Percentiles rank a stretch among this genome's conserved stretches.
Evolutionary conservation across 2,888 invertebrate species (phyloP).

Genomic region (Clivina fossor): DNA sequence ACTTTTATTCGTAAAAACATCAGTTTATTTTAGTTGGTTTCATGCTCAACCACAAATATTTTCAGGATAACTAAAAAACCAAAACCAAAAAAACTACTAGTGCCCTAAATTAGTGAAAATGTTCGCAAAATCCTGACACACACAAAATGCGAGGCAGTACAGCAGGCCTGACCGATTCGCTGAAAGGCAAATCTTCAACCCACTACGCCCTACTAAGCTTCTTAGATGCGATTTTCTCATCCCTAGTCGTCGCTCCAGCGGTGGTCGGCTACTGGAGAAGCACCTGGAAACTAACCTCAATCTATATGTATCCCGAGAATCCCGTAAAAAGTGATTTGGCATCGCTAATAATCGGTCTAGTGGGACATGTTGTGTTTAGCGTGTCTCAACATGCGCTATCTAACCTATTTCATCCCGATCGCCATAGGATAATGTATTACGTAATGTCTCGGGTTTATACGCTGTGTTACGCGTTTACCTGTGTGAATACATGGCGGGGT

Average conservation of each 20-base stretch:
- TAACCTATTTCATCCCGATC: conserved; percentile 66
- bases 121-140: conserved; percentile 19
- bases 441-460: conserved; percentile 74
- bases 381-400: conserved; percentile 66
- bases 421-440: conserved; percentile 68
- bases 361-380: conserved; percentile 70
- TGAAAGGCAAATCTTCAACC: conserved; percentile 57
- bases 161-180: conserved; percentile 65
- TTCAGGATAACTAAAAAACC: too few species aligned
- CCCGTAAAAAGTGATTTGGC: conserved; percentile 63
- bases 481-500: conserved; percentile 87
- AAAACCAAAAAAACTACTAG: too few species aligned
- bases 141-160: conserved; percentile 67
- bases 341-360: conserved; percentile 70
- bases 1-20: too few species aligned
- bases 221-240: conserved; percentile 72
- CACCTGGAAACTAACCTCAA: conserved; percentile 78
- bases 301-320: conserved; percentile 67
- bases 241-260: conserved; percentile 73
- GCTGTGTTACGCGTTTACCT: conserved; percentile 72
- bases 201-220: conserved; percentile 63
- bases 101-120: too few species aligned
- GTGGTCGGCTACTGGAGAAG: conserved; percentile 87
- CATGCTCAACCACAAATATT: too few species aligned
- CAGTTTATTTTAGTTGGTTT: too few species aligned